Base-by-base conservation (phyloP, 2,113 vertebrate genomes). In the Ciconia stormi region DNA sequence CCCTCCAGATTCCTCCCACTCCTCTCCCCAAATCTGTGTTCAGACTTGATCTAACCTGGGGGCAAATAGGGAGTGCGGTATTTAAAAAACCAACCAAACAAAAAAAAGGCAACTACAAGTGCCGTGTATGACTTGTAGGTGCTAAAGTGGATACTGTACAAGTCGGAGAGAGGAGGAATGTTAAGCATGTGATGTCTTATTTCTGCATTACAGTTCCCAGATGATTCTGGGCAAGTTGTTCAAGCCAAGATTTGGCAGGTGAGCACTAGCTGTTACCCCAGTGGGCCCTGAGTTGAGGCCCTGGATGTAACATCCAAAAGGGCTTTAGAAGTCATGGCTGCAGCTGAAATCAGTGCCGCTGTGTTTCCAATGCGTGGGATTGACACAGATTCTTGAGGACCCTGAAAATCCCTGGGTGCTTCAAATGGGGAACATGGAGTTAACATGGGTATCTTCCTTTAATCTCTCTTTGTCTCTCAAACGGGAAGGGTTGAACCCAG, bases 391-490 rank as follows among this genome's bases (percentile, higher is more conserved):
- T 29, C 18, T 59, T 1, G 7, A 66, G 34, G 10, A 22, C 10
- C 12, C 40, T 44, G 20, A 18, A 58, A 72, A 44, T 16, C 29
- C 32, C n/a, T 14, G 34, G 25, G 36, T 50, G 19, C 8, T 82
- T 62, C 13, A 6, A 0, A 4, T 3, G 29, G 42, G 29, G 29
- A 36, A 3, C 0, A 0, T 3, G 4, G 11, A 25, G 11, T 20
- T 47, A 30, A 17, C 0, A 0, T 1, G 30, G 25, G 8, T 4
- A 11, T n/a, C 59, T 44, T 53, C 26, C 34, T 16, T 61, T 19
- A 2, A 3, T 11, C 23, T 46, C 53, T 12, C 36, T 18, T 2
- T 0, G 20, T 15, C 29, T 21, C n/a, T 32, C 0, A 10, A 66
- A 10, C 0, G 12, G 59, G 22, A 22, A 34, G 25, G 29, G 27